Base-by-base conservation (phyloP, 2,888 invertebrate genomes). In the Diplazon laetatorius region DNA sequence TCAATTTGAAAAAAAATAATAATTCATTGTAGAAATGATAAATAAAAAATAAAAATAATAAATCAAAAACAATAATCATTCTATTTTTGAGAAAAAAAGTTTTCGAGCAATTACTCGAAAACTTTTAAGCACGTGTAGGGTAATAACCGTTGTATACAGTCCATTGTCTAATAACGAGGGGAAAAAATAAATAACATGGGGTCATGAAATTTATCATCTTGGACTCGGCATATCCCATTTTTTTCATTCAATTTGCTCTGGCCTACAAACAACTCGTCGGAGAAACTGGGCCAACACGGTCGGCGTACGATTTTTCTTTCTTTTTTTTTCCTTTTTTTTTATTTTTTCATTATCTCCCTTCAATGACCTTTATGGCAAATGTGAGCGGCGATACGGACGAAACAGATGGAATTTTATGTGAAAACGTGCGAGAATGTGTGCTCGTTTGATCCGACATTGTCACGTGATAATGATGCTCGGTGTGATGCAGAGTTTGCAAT, bases 391-490 rank as follows among this genome's bases (percentile, higher is more conserved):
- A 63, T 50, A 22, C 37, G 20, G 55, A 0, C 22, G 48, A 66
- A 30, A 57, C 35, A 44, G 57, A 69, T 63, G 35, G 18, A 60
- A 70, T 55, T 78, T 73, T 55, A 66, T 46, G 52, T 46, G 55
- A 39, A n/a, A 8, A 73, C 70, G 78, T 78, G 78, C 37, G 59
- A 76, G 78, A 80, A 80, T 76, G 78, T 22, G 69, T 22, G n/a
- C 20, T 39, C 44, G 50, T 60, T 66, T 46, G 65, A 68, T 63
- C 10, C 60, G 18, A 25, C 55, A 37, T 30, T 30, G 2, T 30
- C 2, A 46, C 4, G 18, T 9, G 37, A 37, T 42, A 46, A n/a
- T n/a, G n/a, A n/a, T n/a, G n/a, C n/a, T n/a, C n/a, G 10, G 66
- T n/a, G 52, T 12, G 14, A 60, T 14, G 18, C 22, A 55, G 22